A percentile compares a stretch with the other conserved stretches of the same genome.
Conservation (phyloP, 1,140 invertebrate genomes). For the Dendroctonus ponderosae region DNA sequence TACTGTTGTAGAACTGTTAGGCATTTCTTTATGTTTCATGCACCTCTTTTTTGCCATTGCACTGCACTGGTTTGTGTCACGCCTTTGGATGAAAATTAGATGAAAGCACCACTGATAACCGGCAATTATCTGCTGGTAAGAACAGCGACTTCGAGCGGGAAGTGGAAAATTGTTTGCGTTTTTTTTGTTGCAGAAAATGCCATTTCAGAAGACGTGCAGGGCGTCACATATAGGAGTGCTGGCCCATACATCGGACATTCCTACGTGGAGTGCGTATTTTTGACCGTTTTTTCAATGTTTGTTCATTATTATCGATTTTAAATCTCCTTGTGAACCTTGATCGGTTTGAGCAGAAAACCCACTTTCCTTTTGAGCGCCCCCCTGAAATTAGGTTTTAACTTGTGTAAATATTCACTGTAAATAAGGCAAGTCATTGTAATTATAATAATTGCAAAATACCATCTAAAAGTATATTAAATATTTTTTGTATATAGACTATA, state of each 20-base stretch:
- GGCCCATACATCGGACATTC: neutral
- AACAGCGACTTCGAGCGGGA: too few relatives aligned
- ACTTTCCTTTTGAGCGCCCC: too few relatives aligned
- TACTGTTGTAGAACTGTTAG: neutral
- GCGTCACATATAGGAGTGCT: constrained; percentile 13
- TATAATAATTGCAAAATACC: constrained; percentile 11
- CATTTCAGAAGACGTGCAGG: constrained; percentile 25
- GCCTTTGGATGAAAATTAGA: constrained; percentile 9
- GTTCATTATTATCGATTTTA: neutral
- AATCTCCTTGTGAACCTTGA: neutral
- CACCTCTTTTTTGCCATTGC: constrained; percentile 10
- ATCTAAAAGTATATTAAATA: constrained; percentile 10
- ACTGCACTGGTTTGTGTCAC: constrained; percentile 20
- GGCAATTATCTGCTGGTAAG: constrained; percentile 29
- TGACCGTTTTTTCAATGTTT: neutral
- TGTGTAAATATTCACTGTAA: constrained; percentile 27
- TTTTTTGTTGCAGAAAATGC: constrained; percentile 28
- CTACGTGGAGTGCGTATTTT: neutral
- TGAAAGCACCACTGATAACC: constrained; percentile 25
- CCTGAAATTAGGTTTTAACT: constrained; percentile 9
- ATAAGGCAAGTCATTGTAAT: constrained; percentile 20
- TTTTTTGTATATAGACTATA: constrained; percentile 33
- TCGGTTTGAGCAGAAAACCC: too few relatives aligned
- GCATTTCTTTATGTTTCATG: constrained; percentile 24
- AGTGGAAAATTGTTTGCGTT: constrained; percentile 1